Evolutionary conservation across 2,888 invertebrate species (phyloP), one percentile per base, ranked within the genome.

Genomic region (Lydus trimaculatus): DNA sequence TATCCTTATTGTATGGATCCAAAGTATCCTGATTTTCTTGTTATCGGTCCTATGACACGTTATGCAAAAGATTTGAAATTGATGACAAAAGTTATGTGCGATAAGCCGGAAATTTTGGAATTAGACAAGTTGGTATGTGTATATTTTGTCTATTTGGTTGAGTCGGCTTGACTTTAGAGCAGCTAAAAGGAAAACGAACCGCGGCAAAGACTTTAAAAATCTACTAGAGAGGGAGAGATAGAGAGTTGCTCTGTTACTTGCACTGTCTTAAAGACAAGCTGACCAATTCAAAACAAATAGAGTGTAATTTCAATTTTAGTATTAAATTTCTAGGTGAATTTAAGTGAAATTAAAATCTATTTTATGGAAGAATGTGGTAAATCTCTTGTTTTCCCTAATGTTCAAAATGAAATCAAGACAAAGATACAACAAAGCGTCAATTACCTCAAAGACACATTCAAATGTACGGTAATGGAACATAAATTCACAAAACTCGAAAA

Each of bases 11-110:
- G 87, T 1, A 77, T 81, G 0, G 89, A 90, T 73, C 82, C 84
- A 11, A 78, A 84, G 6, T 90, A 89, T 78, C 74, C 82, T 0
- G 83, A 86, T 61, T 89, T 87, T 79, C 82, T 92, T 28, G 87
- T 88, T 0, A 78, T 91, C 43, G 93, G 92, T 0, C 97, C 97
- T 0, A 89, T 97, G 87, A 87, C 92, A 31, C 88, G 96, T n/a
- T 91, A 90, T 79, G 92, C 93, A 0, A 89, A 88, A 28, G 97
- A 97, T 86, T 86, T 98, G 25, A 83, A 87, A 0, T 87, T 93
- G 0, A 85, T 94, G 69, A 82, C 93, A 75, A 87, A 87, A 76
- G 84, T 92, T 2, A 87, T 94, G 87, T 88, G 89, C 6, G 85
- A 85, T 61, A 81, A 81, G 4, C 65, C 70, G 0, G 77, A 83